Evolutionary conservation across 2,113 vertebrate genomes (phyloP), one percentile per base, ranked within the genome.

Genomic region (Chiloscyllium plagiosum): DNA sequence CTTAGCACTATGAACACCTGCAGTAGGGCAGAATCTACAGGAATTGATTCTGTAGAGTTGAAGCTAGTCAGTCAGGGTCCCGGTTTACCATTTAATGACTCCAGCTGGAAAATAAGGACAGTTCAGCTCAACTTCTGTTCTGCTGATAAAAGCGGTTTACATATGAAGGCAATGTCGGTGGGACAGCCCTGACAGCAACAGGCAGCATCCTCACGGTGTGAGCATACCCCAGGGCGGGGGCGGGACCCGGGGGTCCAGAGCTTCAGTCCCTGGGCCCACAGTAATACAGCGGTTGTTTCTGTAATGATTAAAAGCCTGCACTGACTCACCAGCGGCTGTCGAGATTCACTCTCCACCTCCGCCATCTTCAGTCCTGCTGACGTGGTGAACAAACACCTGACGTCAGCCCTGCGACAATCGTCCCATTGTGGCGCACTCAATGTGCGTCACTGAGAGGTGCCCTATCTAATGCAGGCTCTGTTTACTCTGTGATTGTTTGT

Each of bases 241-340:
- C 42, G 42, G 42, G 42, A 47, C 42, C 42, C 42, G 50, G 61
- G 52, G 26, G 0, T 13, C 52, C 50, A 29, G 13, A 33, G 29
- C 2, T 13, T 29, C 26, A 56, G 13, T 33, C 50, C 50, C 29
- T 29, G 5, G 3, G 0, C 87, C 26, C 52, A 29, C 15, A 8
- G 19, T 4, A 37, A 66, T n/a, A 2, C 86, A 56, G 12, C 13
- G 0, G 19, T 61, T 66, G 26, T n/a, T 29, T 10, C 50, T 56
- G 15, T 65, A 17, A 61, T 7, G 29, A 4, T 19, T 19, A 2
- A 33, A 8, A 8, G 12, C 26, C 29, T 2, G 24, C 56, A 3
- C 87, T 90, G 52, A 93, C 89, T 93, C 89, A 93, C 89, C 89
- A 93, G 89, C 89, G 89, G 89, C n/a, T 68, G 89, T 17, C 66